Evolutionary conservation across 2,888 invertebrate genomes (phyloP).

Genomic region (Dynastes tityus): DNA sequence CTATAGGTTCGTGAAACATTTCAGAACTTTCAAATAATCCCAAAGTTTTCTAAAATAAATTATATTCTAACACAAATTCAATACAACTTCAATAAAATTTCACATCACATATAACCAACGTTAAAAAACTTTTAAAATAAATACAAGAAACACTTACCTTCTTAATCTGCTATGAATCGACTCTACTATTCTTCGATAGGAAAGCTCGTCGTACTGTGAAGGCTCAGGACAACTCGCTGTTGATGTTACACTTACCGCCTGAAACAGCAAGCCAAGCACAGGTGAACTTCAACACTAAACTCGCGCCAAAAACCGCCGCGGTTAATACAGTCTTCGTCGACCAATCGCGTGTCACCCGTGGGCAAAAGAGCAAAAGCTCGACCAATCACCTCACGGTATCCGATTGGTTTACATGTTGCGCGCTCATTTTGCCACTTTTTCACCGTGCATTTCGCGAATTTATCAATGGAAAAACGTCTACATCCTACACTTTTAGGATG

Average conservation of each 20-base stretch:
- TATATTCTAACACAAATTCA: too few species aligned
- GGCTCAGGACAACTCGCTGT: constrained; percentile 15
- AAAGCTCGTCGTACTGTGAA: constrained; percentile 9
- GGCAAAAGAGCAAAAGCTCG: constrained; percentile 42
- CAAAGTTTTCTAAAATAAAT: too few species aligned
- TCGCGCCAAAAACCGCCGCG: constrained; percentile 40
- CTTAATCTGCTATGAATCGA: neutral
- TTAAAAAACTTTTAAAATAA: too few species aligned
- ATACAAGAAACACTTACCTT: neutral
- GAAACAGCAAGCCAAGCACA: constrained; percentile 42
- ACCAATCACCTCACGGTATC: constrained; percentile 26
- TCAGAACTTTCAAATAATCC: too few species aligned
- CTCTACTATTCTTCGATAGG: neutral
- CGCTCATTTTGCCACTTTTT: constrained; percentile 29
- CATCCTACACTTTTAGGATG: constrained; percentile 15
- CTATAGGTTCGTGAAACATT: too few species aligned
- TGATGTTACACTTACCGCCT: constrained; percentile 20
- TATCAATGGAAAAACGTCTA: constrained; percentile 30
- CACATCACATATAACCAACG: too few species aligned
- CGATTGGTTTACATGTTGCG: constrained; percentile 27
- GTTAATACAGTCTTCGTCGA: constrained; percentile 31
- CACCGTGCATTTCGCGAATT: constrained; percentile 37
- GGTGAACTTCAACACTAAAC: constrained; percentile 40
- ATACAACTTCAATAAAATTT: too few species aligned
- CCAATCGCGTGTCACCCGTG: constrained; percentile 19